Base-by-base conservation (phyloP, 2,888 invertebrate species). In the Hypercompe scribonia region DNA sequence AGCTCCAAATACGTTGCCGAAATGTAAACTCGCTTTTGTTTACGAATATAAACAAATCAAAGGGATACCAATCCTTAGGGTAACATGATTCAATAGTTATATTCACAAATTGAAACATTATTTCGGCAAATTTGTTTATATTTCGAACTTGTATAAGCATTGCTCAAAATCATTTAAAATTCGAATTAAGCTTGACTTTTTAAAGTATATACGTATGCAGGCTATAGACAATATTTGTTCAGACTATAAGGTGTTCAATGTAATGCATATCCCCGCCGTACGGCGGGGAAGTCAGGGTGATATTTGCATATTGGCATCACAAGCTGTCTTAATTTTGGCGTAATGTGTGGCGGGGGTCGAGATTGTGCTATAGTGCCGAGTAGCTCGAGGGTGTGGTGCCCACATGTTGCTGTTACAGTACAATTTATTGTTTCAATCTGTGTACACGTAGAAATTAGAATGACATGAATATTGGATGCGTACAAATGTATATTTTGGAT, bases 301-400 rank as follows among this genome's bases (percentile, higher is more conserved):
- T 80, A 94, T 95, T 95, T 94, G 94, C 95, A 95, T 95, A 94
- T 93, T 92, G 91, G 92, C 88, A 88, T 89, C 89, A 90, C 92
- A 92, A 92, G 92, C 93, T 93, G 93, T 94, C 95, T 95, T 95
- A 94, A 95, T 95, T 95, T 94, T 83, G 86, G 79, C 88, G 90
- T 93, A 93, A 94, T 91, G 89, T 89, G 91, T 87, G 84, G 81
- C 77, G 82, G 87, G 81, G 89, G 86, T 88, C 84, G 88, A 85
- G 85, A 83, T 84, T 84, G 84, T 76, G 76, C 71, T 78, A 79
- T 80, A 58, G 70, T 72, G 64, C n/a, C 79, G 80, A 73, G 71
- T 74, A 13, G 36, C 68, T 75, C 77, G 75, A 78, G 83, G 83
- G 84, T 80, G 82, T 79, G 73, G 72, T 87, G 87, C 91, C 90